Percentiles rank a stretch among this genome's conserved stretches.
These are phyloP conservation scores for Atopsyche davidsoni DNA, from an alignment of 1,140 invertebrate species.

Conservation along the genomic window DNA sequence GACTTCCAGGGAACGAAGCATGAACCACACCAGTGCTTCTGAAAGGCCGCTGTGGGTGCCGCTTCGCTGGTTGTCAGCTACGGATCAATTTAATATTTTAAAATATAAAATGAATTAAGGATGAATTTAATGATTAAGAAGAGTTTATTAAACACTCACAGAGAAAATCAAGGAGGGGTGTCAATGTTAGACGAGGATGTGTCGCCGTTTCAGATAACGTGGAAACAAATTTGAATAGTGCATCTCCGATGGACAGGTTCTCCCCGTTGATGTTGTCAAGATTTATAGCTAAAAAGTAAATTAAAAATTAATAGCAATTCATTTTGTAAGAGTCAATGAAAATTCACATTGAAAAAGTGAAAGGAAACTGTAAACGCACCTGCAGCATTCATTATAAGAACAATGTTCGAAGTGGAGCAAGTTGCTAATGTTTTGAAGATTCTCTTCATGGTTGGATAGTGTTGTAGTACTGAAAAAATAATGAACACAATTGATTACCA, in stretches of 20 bases:
- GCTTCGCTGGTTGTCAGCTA: background rate
- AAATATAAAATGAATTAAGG: constrained; percentile 1
- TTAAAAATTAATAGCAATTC: background rate
- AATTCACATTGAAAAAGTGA: constrained; percentile 6
- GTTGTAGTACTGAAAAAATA: constrained; percentile 58
- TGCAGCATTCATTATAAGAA: constrained; percentile 46
- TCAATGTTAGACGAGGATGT: constrained; percentile 63
- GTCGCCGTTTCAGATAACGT: constrained; percentile 66
- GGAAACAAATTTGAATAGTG: constrained; percentile 73
- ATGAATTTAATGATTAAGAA: too few relatives aligned
- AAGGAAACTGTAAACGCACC: constrained; percentile 21
- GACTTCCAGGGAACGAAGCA: constrained; percentile 40
- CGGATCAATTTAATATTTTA: constrained; percentile 6
- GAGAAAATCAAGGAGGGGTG: constrained; percentile 69
- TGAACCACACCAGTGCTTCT: constrained; percentile 41
- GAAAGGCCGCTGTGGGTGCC: constrained; percentile 33
- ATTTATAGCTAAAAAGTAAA: constrained; percentile 27
- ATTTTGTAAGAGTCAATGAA: background rate
- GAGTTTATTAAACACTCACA: constrained; percentile 46
- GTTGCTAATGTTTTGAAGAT: constrained; percentile 68
- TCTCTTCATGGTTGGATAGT: constrained; percentile 73
- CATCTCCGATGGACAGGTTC: constrained; percentile 70
- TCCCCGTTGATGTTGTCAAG: constrained; percentile 46
- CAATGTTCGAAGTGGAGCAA: constrained; percentile 61
- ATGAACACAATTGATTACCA: constrained; percentile 11